Base-by-base conservation (phyloP, 23 tunicate genomes). In the Halocynthia roretzi region DNA sequence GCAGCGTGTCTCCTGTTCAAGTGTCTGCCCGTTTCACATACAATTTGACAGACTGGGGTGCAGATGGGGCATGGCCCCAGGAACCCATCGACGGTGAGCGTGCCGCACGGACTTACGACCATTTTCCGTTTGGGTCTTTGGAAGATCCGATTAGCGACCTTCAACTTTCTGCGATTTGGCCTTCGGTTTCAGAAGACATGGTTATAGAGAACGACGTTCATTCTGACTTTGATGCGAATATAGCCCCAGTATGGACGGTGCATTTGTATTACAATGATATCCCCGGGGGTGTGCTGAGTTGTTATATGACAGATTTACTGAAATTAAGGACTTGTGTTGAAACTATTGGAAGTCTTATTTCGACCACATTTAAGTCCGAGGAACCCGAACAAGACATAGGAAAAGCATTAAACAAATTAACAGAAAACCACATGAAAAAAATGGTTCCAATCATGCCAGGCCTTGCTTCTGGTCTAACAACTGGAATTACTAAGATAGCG, bases 21-120 rank as follows among this genome's bases (percentile, higher is more conserved):
- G 84, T 92, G 17, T 86, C 98, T 8, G 83, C 92, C 8, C 71
- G 98, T 53, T 92, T 83, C 77, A 86, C 98, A 7, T 92, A 86
- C 65, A 77, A 79, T 44, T 44, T 92, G 9, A 70, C 74, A 12
- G 84, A 92, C 55, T 92, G 98, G 98, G 98, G 92, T 7, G 49
- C 51, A 15, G 10, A 72, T 6, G 88, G 88, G 18, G 80, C 65
- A 73, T 92, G 98, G 98, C 98, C 98, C 8, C 54, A 70, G 11
- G 78, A 85, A 57, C 81, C 17, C 52, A 75, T 76, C 10, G 90
- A 91, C 61, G 67, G 76, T 61, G 85, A 92, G 9, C 70, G 68
- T 6, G 71, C 89, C 20, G 85, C 98, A 5, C 75, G 52, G 20
- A 74, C 90, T 53, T 92, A 82, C 55, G 80, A 78, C 31, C 71